phyloP scores from a whole-genome alignment of 2,888 invertebrate genomes.

The Eulithis prunata region DNA sequence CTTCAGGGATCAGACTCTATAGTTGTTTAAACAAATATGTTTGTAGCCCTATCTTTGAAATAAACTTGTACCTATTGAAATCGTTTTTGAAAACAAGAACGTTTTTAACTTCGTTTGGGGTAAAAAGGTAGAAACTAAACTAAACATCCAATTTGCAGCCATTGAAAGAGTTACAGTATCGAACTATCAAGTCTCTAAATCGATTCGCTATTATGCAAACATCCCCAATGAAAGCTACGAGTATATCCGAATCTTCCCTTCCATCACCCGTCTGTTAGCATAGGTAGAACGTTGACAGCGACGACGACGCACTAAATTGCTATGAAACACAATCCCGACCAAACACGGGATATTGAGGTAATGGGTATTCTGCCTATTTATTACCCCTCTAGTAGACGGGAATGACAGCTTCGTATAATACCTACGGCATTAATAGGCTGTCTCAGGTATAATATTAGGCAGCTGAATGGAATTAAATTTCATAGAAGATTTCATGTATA shows the following conservation, averaged over 20 bases:
- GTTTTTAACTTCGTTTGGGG: background rate
- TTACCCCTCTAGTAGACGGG: slow-evolving; percentile 40
- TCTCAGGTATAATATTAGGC: slow-evolving; percentile 13
- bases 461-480: slow-evolving; percentile 16
- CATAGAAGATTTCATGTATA: background rate
- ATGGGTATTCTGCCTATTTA: slow-evolving; percentile 45
- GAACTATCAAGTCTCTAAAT: slow-evolving; percentile 4
- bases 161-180: background rate
- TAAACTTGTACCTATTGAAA: no score
- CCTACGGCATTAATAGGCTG: slow-evolving; percentile 13
- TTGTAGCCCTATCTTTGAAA: no score
- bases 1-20: no score
- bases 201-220: slow-evolving; percentile 22
- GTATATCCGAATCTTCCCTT: slow-evolving; percentile 30
- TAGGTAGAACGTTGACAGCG: slow-evolving; percentile 45
- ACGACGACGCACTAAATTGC: slow-evolving; percentile 45
- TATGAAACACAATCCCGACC: slow-evolving; percentile 51
- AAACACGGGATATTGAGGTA: slow-evolving; percentile 45
- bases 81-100: background rate
- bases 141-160: background rate
- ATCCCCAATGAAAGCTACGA: slow-evolving; percentile 9
- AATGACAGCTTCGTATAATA: slow-evolving; percentile 27
- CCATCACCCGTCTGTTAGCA: slow-evolving; percentile 41
- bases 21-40: no score
- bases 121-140: background rate